Percentiles rank a stretch among this genome's conserved stretches.
phyloP scores from a whole-genome alignment of 2,797 vertebrate genomes.

The Nannoperca obscura region DNA sequence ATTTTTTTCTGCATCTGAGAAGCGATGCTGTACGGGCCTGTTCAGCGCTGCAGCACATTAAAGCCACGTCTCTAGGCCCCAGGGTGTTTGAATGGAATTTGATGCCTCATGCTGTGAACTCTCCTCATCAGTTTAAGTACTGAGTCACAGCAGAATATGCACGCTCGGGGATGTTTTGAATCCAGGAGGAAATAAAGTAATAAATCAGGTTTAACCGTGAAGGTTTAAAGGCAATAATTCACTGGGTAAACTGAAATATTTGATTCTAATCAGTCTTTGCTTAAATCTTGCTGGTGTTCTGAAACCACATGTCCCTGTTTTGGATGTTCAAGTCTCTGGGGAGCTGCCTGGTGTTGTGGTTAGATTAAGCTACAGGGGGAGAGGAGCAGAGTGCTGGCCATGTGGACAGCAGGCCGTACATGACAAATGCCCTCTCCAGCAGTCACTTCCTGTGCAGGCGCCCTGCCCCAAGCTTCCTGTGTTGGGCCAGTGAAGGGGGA shows the following conservation, averaged over 20 bases:
- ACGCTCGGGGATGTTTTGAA: conserved; percentile 33
- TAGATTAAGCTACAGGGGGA: conserved; percentile 47
- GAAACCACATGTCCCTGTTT: neutral
- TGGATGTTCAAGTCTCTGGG: conserved; percentile 28
- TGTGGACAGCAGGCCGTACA: conserved; percentile 53
- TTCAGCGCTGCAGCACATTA: conserved; percentile 36
- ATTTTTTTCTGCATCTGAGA: conserved; percentile 17
- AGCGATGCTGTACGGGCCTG: conserved; percentile 34
- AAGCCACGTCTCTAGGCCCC: conserved; percentile 29
- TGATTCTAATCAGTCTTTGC: neutral
- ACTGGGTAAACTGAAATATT: conserved; percentile 5
- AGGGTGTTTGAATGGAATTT: conserved; percentile 39
- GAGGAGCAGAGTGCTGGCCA: conserved; percentile 27
- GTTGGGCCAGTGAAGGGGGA: conserved; percentile 32
- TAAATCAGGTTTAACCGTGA: conserved; percentile 26
- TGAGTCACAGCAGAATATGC: conserved; percentile 22
- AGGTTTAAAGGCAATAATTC: neutral
- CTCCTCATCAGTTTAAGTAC: conserved; percentile 26
- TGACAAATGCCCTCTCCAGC: conserved; percentile 62
- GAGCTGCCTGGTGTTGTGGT: conserved; percentile 57
- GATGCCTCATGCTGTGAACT: conserved; percentile 18
- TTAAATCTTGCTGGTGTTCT: neutral
- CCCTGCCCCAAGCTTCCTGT: conserved; percentile 61
- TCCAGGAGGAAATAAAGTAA: conserved; percentile 8
- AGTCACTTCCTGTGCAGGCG: conserved; percentile 69